phyloP scores from a whole-genome alignment of 2,113 vertebrate species.

The Trochalopteron elliotii region DNA sequence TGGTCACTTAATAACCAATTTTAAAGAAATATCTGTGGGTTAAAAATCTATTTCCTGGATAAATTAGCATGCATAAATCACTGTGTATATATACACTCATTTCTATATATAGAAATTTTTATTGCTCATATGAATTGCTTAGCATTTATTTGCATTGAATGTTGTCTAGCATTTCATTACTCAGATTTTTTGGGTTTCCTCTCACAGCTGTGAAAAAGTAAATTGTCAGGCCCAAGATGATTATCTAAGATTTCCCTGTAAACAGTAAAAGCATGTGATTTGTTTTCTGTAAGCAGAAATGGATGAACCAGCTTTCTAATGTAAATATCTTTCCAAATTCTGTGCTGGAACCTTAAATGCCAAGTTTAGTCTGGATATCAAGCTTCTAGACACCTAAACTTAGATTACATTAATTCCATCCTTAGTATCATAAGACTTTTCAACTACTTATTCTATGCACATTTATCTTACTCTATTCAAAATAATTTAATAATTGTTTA shows the following conservation, averaged over 20 bases:
- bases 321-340: neutral
- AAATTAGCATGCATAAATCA: neutral
- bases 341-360: neutral
- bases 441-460: neutral
- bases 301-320: neutral
- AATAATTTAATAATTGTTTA: neutral
- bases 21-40: neutral
- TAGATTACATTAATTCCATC: neutral
- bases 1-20: neutral
- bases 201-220: neutral
- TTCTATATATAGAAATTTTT: neutral
- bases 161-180: neutral
- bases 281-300: neutral
- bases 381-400: neutral
- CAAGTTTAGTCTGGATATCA: neutral
- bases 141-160: neutral
- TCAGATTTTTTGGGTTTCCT: neutral
- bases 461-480: neutral
- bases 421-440: neutral
- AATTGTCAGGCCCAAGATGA: neutral
- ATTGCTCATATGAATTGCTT: neutral
- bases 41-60: neutral
- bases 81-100: neutral
- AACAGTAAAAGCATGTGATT: neutral
- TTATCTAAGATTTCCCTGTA: neutral